Conservation (phyloP, 2,797 vertebrate genomes). For the Cottoperca gobio region DNA sequence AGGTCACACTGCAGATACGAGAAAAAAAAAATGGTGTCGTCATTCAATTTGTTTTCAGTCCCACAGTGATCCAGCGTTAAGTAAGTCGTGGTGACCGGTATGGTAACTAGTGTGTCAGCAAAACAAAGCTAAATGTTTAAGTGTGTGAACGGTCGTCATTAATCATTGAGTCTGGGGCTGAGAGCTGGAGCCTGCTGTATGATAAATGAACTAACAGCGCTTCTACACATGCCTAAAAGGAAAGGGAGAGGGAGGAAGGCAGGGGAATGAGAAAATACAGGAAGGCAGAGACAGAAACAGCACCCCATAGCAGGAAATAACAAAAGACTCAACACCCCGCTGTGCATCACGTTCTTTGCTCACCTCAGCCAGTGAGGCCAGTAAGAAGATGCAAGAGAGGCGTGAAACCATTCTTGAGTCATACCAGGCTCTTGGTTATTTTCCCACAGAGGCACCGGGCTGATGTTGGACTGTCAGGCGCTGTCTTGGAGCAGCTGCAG, state of each 20-base stretch:
- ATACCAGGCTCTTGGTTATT: constrained; percentile 25
- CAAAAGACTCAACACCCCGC: constrained; percentile 44
- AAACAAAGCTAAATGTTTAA: constrained; percentile 85
- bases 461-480: constrained; percentile 35
- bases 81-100: constrained; percentile 71
- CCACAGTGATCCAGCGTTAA: constrained; percentile 61
- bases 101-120: constrained; percentile 77
- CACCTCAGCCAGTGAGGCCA: constrained; percentile 17
- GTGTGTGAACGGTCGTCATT: constrained; percentile 79
- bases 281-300: constrained; percentile 35
- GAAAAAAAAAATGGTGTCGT: background rate
- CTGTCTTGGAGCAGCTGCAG: constrained; percentile 30
- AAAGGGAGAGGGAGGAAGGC: constrained; percentile 36
- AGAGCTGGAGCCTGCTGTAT: constrained; percentile 70
- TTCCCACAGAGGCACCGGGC: constrained; percentile 11
- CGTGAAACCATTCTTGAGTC: constrained; percentile 25
- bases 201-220: constrained; percentile 78
- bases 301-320: constrained; percentile 39
- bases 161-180: constrained; percentile 75
- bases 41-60: constrained; percentile 55
- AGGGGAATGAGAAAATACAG: constrained; percentile 43
- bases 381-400: constrained; percentile 29
- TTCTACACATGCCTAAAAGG: constrained; percentile 66
- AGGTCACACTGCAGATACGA: constrained; percentile 57
- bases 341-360: constrained; percentile 55